A percentile compares a stretch with the other conserved stretches of the same genome.
These are phyloP conservation scores for Nothocercus julius DNA, from an alignment of 2,113 vertebrate genomes.

Conservation along the genomic window DNA sequence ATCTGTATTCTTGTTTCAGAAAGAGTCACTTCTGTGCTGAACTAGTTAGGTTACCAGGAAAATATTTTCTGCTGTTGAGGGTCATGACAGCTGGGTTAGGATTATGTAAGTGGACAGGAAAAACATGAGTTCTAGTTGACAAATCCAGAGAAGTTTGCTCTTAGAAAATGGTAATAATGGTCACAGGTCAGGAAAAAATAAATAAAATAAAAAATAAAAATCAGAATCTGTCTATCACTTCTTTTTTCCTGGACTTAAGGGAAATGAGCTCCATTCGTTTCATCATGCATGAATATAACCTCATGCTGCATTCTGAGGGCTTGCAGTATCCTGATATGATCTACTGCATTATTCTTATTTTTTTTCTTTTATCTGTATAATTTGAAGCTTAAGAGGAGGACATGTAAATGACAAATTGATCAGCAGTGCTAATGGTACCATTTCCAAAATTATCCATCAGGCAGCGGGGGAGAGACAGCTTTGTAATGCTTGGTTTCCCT, in stretches of 20 bases:
- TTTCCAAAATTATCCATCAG: slow-evolving; percentile 52
- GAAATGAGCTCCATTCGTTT: neutral
- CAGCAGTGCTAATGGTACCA: neutral
- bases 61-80: neutral
- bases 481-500: slow-evolving; percentile 34
- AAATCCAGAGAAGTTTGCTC: neutral
- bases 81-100: neutral
- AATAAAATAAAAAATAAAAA: neutral
- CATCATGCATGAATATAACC: neutral
- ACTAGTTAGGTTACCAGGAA: neutral
- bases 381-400: neutral
- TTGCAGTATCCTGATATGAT: neutral
- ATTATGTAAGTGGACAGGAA: neutral
- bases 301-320: neutral
- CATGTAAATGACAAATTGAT: slow-evolving; percentile 16
- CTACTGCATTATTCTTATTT: neutral
- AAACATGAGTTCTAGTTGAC: neutral
- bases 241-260: neutral
- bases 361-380: neutral
- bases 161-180: neutral
- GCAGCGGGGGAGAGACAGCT: neutral
- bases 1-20: neutral
- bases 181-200: fast-evolving
- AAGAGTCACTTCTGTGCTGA: neutral
- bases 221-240: neutral